Evolutionary conservation across 2,797 vertebrate species (phyloP), one percentile per base, ranked within the genome.

Genomic region (Acanthiza pusilla): DNA sequence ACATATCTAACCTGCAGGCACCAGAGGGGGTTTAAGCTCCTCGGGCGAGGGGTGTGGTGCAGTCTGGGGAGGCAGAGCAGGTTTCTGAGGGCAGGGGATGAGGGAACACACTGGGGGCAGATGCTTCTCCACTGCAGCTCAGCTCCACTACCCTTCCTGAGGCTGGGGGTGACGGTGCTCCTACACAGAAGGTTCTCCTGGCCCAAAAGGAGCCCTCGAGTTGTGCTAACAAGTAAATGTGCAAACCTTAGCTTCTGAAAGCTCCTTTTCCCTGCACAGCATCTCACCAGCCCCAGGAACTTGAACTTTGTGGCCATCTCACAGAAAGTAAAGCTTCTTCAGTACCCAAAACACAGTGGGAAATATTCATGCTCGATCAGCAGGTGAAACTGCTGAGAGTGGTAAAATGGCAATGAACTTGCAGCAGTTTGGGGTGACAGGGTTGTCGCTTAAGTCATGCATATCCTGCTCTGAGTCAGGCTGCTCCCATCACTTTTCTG

Each of bases 1-100:
- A 57, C 16, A 2, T 55, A 27, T 42, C 15, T 51, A 32, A 55
- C 18, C 17, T 0, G 0, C 32, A 50, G 63, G 36, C 17, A 6
- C 16, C 15, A 4, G 15, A 53, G 66, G 0, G 4, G 15, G 25
- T 74, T 81, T 48, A 4, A 9, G 61, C 23, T 65, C 45, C 45
- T 7, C 5, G 53, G 25, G 23, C 0, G 0, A 42, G 27, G 40
- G 18, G 36, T 70, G 45, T 29, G 29, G 16, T 62, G 57, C 58
- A 57, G 62, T 55, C 48, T 43, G 21, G n/a, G 36, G 71, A 72
- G 50, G 25, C 57, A 75, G 23, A 20, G 57, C 32, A 40, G 34
- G 57, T 78, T 88, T 90, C 26, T 18, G 34, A 36, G 16, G 42
- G 23, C 0, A n/a, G 10, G 26, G 15, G 21, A 71, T 38, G 47